Percentiles rank a stretch among this genome's conserved stretches.
These are phyloP conservation scores for Thecocarcelia acutangulata DNA, from an alignment of 2,888 invertebrate genomes.

Conservation along the genomic window DNA sequence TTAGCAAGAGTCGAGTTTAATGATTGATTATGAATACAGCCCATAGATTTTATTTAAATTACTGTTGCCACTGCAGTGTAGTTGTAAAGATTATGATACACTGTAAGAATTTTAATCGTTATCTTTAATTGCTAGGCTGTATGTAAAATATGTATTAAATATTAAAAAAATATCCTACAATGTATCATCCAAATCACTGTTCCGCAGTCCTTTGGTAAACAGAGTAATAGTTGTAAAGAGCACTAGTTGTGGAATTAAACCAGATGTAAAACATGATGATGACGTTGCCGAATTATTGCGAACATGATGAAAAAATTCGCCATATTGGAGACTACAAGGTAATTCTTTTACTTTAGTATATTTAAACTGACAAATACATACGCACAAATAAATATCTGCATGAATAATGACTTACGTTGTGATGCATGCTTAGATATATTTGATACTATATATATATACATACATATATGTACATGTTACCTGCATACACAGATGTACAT, in stretches of 20 bases:
- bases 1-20: too few species aligned
- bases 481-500: too few species aligned
- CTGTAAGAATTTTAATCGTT: too few species aligned
- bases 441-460: not conserved
- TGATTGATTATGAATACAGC: too few species aligned
- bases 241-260: constrained; percentile 8
- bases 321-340: constrained; percentile 27
- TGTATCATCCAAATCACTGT: not conserved
- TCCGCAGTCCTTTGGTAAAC: constrained; percentile 7
- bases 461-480: not conserved
- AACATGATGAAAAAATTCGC: constrained; percentile 57
- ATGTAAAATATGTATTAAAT: too few species aligned
- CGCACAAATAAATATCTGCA: not conserved
- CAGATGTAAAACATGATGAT: constrained; percentile 36
- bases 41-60: too few species aligned
- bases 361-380: not conserved
- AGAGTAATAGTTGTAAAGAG: constrained; percentile 29
- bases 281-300: constrained; percentile 61
- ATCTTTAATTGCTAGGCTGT: too few species aligned
- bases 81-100: too few species aligned
- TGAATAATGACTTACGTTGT: constrained; percentile 7
- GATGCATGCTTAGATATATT: constrained; percentile 2
- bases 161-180: too few species aligned
- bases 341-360: constrained; percentile 17
- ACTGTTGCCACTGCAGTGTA: too few species aligned